A percentile compares a stretch with the other conserved stretches of the same genome.
These are phyloP conservation scores for Stenopsyche tienmushanensis DNA, from an alignment of 1,140 invertebrate species.

Conservation along the genomic window DNA sequence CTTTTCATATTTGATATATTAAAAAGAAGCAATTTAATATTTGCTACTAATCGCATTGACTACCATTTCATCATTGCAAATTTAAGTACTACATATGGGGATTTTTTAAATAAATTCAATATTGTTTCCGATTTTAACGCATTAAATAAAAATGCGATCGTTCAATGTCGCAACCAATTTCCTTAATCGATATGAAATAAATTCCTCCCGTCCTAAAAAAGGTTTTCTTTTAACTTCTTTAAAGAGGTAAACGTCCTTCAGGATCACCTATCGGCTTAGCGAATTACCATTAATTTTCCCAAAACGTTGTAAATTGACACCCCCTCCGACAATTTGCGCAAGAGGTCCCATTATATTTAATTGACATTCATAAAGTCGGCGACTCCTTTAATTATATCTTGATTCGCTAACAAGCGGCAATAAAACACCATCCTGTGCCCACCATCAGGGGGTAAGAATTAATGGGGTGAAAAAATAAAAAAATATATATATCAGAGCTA, in stretches of 20 bases:
- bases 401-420: constrained; percentile 37
- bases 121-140: too few relatives aligned
- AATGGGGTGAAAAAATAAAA: constrained; percentile 19
- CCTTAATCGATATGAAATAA: too few relatives aligned
- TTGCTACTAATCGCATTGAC: too few relatives aligned
- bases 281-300: not conserved
- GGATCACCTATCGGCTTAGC: not conserved
- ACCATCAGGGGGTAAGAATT: constrained; percentile 8
- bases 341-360: constrained; percentile 20
- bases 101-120: too few relatives aligned
- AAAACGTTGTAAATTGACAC: not conserved
- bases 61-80: too few relatives aligned
- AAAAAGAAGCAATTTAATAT: too few relatives aligned
- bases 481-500: too few relatives aligned
- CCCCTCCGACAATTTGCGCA: not conserved
- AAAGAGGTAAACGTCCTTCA: too few relatives aligned
- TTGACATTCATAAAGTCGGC: constrained; percentile 23
- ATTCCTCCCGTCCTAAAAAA: not conserved
- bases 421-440: constrained; percentile 21
- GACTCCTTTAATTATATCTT: constrained; percentile 38
- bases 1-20: too few relatives aligned
- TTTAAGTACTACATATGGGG: too few relatives aligned
- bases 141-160: too few relatives aligned
- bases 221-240: not conserved
- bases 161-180: too few relatives aligned